Evolutionary conservation across 2,888 invertebrate genomes (phyloP).

Genomic region (Sinohyriopsis cumingii): DNA sequence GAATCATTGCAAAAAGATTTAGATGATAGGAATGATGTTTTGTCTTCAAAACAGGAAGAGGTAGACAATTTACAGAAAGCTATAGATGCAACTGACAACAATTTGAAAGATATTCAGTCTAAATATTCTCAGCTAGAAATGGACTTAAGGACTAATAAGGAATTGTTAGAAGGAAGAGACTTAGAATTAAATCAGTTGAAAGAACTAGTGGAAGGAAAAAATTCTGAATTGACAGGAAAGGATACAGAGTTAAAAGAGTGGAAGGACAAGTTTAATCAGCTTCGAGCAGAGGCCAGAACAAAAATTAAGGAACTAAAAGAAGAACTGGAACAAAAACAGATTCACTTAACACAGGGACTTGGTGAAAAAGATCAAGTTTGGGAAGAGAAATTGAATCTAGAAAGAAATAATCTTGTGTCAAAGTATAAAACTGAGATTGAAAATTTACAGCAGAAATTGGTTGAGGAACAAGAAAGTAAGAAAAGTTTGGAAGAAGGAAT

Average conservation of each 20-base stretch:
- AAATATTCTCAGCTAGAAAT: slow-evolving; percentile 4
- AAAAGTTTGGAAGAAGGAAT: slow-evolving; percentile 50
- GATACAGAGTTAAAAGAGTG: slow-evolving; percentile 14
- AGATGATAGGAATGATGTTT: slow-evolving; percentile 7
- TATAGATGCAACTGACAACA: slow-evolving; percentile 9
- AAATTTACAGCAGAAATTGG: slow-evolving; percentile 26
- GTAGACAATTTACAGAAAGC: slow-evolving; percentile 11
- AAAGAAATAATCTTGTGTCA: slow-evolving; percentile 18
- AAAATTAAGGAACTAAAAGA: slow-evolving; percentile 52
- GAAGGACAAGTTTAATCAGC: slow-evolving; percentile 46
- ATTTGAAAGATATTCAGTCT: slow-evolving; percentile 14
- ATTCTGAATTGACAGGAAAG: slow-evolving; percentile 9
- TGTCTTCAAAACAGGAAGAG: slow-evolving; percentile 10
- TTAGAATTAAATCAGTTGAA: slow-evolving; percentile 11
- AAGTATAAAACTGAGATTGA: slow-evolving; percentile 12
- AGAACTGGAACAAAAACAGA: slow-evolving; percentile 35
- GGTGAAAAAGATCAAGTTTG: slow-evolving; percentile 17
- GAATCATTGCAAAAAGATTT: slow-evolving; percentile 23
- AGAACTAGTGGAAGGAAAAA: slow-evolving; percentile 7
- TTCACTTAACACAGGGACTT: slow-evolving; percentile 19
- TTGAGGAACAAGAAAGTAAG: slow-evolving; percentile 36
- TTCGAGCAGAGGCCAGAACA: slow-evolving; percentile 51
- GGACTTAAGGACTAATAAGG: slow-evolving; percentile 2
- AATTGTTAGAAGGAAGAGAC: slow-evolving; percentile 8
- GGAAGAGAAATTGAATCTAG: slow-evolving; percentile 7